Evolutionary conservation across 2,113 vertebrate genomes (phyloP).

Genomic region (Elephantulus edwardii): DNA sequence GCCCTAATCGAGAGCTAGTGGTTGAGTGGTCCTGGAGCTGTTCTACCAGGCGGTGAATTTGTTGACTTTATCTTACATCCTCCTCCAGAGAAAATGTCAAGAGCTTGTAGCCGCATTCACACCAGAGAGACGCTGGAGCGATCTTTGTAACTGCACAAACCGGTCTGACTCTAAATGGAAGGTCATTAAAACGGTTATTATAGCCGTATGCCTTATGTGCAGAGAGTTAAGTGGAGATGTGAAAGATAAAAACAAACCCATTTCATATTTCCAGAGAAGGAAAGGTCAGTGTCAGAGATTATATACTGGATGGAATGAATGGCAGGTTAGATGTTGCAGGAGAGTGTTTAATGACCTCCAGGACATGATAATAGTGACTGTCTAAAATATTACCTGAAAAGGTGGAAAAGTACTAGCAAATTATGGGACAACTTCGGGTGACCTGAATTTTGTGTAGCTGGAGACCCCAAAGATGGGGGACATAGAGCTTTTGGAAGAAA

Average conservation of each 20-base stretch:
- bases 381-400: not conserved
- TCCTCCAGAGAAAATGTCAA: not conserved
- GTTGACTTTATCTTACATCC: not conserved
- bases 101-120: not conserved
- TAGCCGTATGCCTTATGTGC: not conserved
- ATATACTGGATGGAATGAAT: not conserved
- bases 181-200: not conserved
- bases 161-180: not conserved
- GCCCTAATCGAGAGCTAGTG: not conserved
- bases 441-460: not conserved
- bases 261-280: not conserved
- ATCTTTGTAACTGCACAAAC: not conserved
- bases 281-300: not conserved
- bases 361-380: not conserved
- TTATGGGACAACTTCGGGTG: not conserved
- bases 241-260: slow-evolving; percentile 11
- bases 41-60: not conserved
- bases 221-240: not conserved
- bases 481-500: not conserved
- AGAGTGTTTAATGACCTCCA: not conserved
- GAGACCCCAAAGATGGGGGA: not conserved
- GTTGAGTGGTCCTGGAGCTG: not conserved
- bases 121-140: not conserved
- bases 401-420: not conserved
- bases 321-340: not conserved